phyloP scores from a whole-genome alignment of 2,888 invertebrate species.

The Ormia ochracea region DNA sequence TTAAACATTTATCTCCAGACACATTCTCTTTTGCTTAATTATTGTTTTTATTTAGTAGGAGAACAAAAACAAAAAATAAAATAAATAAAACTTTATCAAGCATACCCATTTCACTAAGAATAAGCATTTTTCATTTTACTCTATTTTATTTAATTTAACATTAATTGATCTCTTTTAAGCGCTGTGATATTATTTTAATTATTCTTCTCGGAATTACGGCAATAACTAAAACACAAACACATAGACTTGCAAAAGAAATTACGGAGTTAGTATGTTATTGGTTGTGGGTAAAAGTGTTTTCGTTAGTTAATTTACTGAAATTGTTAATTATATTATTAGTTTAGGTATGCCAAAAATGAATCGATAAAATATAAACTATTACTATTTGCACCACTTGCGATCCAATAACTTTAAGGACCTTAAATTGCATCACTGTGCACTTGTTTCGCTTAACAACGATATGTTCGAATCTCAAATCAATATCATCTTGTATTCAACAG shows the following conservation, averaged over 20 bases:
- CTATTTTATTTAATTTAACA: slow-evolving; percentile 18
- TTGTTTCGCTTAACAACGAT: slow-evolving; percentile 24
- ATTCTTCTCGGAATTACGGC: slow-evolving; percentile 20
- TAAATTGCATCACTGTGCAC: slow-evolving; percentile 6
- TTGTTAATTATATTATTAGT: not conserved
- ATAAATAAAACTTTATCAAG: slow-evolving; percentile 10
- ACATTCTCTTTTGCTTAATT: slow-evolving; percentile 1
- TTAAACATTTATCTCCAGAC: too few relatives aligned
- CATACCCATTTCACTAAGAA: slow-evolving; percentile 20
- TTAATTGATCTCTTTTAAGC: slow-evolving; percentile 49
- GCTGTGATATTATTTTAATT: slow-evolving; percentile 42
- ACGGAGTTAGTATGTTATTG: not conserved
- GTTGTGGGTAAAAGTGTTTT: not conserved
- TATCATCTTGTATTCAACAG: not conserved
- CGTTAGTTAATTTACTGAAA: not conserved
- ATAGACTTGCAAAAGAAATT: not conserved
- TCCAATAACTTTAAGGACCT: too few relatives aligned
- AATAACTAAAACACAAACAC: not conserved
- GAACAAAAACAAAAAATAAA: not conserved
- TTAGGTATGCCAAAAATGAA: not conserved
- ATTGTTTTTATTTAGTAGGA: not conserved
- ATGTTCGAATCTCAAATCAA: slow-evolving; percentile 26
- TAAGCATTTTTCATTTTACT: not conserved
- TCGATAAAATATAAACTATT: not conserved
- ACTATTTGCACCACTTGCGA: not conserved